Conservation (phyloP, 1,140 invertebrate genomes). For the Neelides sp. region DNA sequence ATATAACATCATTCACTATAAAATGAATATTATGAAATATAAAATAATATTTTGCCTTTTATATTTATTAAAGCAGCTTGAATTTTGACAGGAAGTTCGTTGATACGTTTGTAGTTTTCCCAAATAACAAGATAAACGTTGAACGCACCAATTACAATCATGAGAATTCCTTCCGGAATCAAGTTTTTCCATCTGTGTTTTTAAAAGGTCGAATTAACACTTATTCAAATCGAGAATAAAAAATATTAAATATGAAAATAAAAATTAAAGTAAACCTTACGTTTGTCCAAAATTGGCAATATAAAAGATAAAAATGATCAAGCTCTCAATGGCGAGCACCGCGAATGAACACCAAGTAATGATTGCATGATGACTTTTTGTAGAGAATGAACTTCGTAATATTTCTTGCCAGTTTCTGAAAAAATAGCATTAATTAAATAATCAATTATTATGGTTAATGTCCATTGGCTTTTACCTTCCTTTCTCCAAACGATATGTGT, state of each 20-base stretch:
- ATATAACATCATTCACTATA: conserved; percentile 1
- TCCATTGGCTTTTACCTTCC: conserved; percentile 16
- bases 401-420: conserved; percentile 24
- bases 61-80: conserved; percentile 43
- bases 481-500: conserved; percentile 2
- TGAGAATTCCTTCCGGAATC: conserved; percentile 38
- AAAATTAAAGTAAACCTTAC: conserved; percentile 10
- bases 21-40: not conserved
- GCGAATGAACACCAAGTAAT: conserved; percentile 23
- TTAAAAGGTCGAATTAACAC: not conserved
- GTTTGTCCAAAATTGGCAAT: conserved; percentile 19
- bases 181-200: conserved; percentile 35
- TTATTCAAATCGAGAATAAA: not conserved
- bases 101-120: conserved; percentile 51
- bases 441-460: not conserved
- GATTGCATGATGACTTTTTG: conserved; percentile 22
- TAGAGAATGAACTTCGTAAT: conserved; percentile 21
- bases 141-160: conserved; percentile 40
- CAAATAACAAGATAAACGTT: conserved; percentile 48
- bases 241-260: not conserved
- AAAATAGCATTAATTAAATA: not conserved
- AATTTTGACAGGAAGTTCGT: conserved; percentile 50
- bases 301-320: conserved; percentile 22
- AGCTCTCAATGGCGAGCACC: conserved; percentile 20
- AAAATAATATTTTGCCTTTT: conserved; percentile 32